Conservation (phyloP, 2,113 vertebrate genomes). For the Hucho hucho region DNA sequence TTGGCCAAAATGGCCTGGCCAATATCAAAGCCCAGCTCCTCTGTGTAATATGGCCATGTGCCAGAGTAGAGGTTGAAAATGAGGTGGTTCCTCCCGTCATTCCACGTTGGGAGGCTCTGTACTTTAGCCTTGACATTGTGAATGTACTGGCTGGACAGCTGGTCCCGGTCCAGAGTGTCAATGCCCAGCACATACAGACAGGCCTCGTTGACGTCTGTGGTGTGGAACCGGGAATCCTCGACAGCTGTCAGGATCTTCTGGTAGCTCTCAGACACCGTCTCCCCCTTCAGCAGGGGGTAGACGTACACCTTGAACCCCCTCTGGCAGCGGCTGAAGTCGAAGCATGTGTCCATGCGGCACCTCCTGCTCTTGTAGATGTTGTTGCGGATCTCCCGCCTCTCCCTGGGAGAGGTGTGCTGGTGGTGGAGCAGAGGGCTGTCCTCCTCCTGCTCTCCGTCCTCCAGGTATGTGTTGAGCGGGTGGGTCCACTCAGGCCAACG, state of each 20-base stretch:
- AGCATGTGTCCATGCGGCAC: constrained; percentile 82
- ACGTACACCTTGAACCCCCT: constrained; percentile 59
- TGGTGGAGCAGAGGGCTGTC: constrained; percentile 71
- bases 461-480: constrained; percentile 70
- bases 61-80: constrained; percentile 82
- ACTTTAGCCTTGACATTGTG: constrained; percentile 72
- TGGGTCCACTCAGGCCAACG: constrained; percentile 61
- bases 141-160: constrained; percentile 74
- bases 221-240: constrained; percentile 75
- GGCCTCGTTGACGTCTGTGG: constrained; percentile 68
- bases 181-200: constrained; percentile 75
- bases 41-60: constrained; percentile 80
- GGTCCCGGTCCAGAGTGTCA: constrained; percentile 79
- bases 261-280: constrained; percentile 75
- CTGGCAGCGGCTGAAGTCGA: constrained; percentile 75
- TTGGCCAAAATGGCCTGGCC: constrained; percentile 79
- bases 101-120: constrained; percentile 76
- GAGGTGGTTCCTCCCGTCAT: constrained; percentile 78
- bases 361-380: constrained; percentile 76
- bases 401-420: constrained; percentile 73
- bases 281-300: constrained; percentile 70
- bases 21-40: constrained; percentile 79
- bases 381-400: constrained; percentile 71
- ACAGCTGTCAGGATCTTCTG: constrained; percentile 75
- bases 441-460: constrained; percentile 76